Conservation (phyloP, 2,888 invertebrate genomes). For the Cataglyphis livida region DNA sequence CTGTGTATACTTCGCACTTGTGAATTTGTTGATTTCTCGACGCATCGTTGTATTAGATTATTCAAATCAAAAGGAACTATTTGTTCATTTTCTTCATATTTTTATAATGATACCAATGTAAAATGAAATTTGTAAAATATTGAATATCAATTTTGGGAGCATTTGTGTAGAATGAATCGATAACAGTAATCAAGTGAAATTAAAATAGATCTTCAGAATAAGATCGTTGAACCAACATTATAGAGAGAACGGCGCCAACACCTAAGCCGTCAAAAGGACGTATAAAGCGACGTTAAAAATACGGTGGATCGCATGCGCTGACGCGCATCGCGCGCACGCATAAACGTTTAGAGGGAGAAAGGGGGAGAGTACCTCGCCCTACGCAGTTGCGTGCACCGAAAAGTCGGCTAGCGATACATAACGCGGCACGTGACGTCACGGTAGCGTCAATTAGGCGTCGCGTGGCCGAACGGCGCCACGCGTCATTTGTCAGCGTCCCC, state of each 20-base stretch:
- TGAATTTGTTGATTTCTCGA: neutral
- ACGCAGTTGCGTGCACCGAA: conserved; percentile 32
- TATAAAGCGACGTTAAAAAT: neutral
- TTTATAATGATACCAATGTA: neutral
- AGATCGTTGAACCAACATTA: neutral
- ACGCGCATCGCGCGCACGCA: conserved; percentile 20
- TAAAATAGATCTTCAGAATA: neutral
- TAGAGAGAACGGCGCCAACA: neutral
- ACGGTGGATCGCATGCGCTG: conserved; percentile 15
- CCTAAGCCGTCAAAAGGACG: neutral
- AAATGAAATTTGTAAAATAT: too few species aligned
- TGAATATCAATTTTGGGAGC: too few species aligned
- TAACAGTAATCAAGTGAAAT: neutral
- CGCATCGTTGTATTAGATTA: neutral
- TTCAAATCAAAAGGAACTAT: neutral
- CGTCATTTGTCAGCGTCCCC: conserved; percentile 84
- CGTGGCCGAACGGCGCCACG: conserved; percentile 83
- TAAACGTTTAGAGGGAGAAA: neutral
- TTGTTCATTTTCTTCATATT: neutral
- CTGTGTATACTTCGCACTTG: neutral
- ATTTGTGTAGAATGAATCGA: neutral
- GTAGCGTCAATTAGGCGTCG: conserved; percentile 85
- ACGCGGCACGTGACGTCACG: conserved; percentile 84
- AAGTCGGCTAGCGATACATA: conserved; percentile 58
- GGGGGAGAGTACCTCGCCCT: neutral